phyloP scores from a whole-genome alignment of 2,888 invertebrate species.

The Exephanes ischioxanthus region DNA sequence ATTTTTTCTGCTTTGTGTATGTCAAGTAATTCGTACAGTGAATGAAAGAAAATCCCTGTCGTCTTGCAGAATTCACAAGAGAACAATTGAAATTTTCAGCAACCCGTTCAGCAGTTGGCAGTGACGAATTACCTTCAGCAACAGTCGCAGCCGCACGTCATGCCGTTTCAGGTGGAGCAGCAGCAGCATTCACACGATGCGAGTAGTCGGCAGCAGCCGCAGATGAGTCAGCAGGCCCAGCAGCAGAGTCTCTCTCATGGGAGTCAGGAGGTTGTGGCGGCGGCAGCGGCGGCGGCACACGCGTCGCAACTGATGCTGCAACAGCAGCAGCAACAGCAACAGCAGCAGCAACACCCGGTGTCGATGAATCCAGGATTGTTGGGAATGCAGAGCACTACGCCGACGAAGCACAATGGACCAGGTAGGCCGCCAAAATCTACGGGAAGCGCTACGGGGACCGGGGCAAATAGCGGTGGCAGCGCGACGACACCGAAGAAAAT shows the following conservation, averaged over 20 bases:
- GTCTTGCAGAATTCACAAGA: not conserved
- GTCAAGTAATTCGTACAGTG: too few relatives aligned
- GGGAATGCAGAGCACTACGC: constrained; percentile 49
- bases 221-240: constrained; percentile 55
- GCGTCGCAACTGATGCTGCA: constrained; percentile 61
- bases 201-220: constrained; percentile 33
- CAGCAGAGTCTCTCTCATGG: constrained; percentile 53
- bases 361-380: constrained; percentile 70
- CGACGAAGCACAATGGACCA: constrained; percentile 77
- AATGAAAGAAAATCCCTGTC: too few relatives aligned
- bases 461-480: not conserved
- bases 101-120: constrained; percentile 73
- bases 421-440: constrained; percentile 79
- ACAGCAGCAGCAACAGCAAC: constrained; percentile 25
- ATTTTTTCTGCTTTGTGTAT: not conserved
- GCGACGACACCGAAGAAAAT: constrained; percentile 75
- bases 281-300: constrained; percentile 26
- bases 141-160: constrained; percentile 54
- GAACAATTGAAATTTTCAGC: constrained; percentile 63
- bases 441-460: constrained; percentile 50
- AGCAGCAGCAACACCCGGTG: constrained; percentile 31
- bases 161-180: constrained; percentile 63
- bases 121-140: constrained; percentile 73
- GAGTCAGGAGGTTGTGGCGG: constrained; percentile 30
- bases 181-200: constrained; percentile 37